Percentiles rank a stretch among this genome's conserved stretches.
Evolutionary conservation across 2,113 vertebrate species (phyloP).

Genomic region (Todiramphus saurophagus): DNA sequence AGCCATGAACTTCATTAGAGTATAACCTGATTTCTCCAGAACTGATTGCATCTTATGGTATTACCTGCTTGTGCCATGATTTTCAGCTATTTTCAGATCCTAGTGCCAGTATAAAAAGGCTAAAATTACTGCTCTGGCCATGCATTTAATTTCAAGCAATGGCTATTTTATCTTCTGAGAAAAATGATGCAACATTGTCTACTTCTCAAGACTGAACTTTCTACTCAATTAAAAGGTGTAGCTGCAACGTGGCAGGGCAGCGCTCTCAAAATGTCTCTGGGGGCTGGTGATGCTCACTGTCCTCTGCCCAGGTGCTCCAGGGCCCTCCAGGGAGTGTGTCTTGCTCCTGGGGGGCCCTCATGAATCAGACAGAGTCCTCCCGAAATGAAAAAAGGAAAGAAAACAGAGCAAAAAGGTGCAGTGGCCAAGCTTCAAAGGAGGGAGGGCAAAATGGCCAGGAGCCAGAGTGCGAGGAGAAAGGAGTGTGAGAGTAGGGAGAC

Average conservation of each 20-base stretch:
- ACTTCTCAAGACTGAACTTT: not conserved
- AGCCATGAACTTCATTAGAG: not conserved
- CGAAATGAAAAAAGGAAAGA: conserved; percentile 24
- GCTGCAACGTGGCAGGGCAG: not conserved
- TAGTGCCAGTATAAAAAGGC: not conserved
- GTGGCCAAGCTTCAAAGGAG: conserved; percentile 70
- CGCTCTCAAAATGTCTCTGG: not conserved
- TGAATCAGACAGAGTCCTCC: not conserved
- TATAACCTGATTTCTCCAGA: conserved; percentile 37
- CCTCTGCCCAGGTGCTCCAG: not conserved
- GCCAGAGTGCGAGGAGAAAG: conserved; percentile 74
- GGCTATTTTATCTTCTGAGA: not conserved
- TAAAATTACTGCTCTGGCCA: conserved; percentile 27
- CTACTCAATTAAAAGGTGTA: not conserved
- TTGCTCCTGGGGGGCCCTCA: not conserved
- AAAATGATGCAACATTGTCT: not conserved
- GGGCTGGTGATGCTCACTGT: not conserved
- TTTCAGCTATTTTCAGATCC: not conserved
- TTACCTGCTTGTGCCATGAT: not conserved
- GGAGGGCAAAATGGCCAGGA: conserved; percentile 69
- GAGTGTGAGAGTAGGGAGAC: conserved; percentile 84
- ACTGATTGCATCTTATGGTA: not conserved
- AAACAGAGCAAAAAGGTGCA: conserved; percentile 66
- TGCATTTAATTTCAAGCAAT: not conserved
- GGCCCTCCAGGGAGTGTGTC: not conserved